Evolutionary conservation across 2,888 invertebrate genomes (phyloP).

Genomic region (Tiliacea citrago): DNA sequence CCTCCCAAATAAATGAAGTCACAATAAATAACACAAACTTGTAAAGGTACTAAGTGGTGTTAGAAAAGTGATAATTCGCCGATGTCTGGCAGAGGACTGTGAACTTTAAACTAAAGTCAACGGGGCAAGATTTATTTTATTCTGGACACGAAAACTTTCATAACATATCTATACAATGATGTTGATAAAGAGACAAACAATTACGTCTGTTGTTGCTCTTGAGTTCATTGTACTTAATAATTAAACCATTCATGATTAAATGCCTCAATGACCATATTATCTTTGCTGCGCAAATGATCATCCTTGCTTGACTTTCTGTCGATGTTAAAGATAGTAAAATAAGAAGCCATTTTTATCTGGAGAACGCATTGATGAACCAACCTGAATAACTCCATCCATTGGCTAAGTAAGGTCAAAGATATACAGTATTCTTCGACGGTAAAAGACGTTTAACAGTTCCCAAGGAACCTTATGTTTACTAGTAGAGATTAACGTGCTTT

Average conservation of each 20-base stretch:
- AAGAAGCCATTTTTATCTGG: background rate
- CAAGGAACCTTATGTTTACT: background rate
- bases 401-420: background rate
- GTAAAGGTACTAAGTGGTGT: background rate
- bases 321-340: background rate
- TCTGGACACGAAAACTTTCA: background rate
- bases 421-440: background rate
- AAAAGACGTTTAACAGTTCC: background rate
- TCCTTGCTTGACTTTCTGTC: background rate
- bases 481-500: background rate
- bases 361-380: background rate
- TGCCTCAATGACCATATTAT: background rate
- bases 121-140: background rate
- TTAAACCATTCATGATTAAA: conserved; percentile 7
- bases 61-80: background rate
- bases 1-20: background rate
- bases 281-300: background rate
- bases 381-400: background rate
- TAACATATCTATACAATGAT: background rate
- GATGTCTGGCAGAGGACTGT: background rate
- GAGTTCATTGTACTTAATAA: conserved; percentile 10
- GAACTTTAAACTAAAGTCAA: background rate
- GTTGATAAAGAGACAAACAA: background rate
- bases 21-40: background rate
- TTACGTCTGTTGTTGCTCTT: background rate